Percentiles rank a stretch among this genome's conserved stretches.
Conservation (phyloP, 2,888 invertebrate species). For the Dasypogon diadema region DNA sequence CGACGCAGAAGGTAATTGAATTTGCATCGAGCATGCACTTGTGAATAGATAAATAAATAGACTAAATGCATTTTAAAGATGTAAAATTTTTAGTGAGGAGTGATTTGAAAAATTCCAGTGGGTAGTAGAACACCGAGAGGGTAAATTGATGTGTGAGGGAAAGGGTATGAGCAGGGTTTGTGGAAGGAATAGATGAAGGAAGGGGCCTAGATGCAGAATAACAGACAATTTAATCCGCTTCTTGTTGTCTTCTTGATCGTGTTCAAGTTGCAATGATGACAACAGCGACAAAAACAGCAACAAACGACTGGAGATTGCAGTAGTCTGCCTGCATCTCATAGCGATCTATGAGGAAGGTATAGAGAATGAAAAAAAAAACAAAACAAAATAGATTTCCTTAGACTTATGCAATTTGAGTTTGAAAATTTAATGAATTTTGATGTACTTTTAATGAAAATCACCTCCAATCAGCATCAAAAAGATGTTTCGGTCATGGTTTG, state of each 20-base stretch:
- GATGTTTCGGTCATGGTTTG: too few relatives aligned
- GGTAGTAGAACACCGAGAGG: not conserved
- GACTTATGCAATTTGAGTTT: not conserved
- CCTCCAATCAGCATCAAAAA: too few relatives aligned
- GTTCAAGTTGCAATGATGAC: not conserved
- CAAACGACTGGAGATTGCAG: too few relatives aligned
- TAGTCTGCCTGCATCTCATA: too few relatives aligned
- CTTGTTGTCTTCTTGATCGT: not conserved
- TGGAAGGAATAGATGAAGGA: not conserved
- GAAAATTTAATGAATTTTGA: too few relatives aligned
- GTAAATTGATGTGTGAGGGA: not conserved
- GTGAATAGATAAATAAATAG: constrained; percentile 42
- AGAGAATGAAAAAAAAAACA: not conserved
- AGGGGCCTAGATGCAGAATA: too few relatives aligned
- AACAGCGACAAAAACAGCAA: not conserved
- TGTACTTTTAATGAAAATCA: too few relatives aligned
- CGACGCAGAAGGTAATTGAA: constrained; percentile 21
- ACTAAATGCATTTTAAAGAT: constrained; percentile 30
- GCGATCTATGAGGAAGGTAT: too few relatives aligned
- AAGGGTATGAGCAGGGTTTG: not conserved
- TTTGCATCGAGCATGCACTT: constrained; percentile 30
- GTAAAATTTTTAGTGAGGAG: not conserved
- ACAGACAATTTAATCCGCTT: not conserved
- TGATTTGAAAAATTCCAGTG: constrained; percentile 31
- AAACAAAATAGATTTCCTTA: not conserved